These are phyloP conservation scores for Gastracanthus pulcherrimus DNA, from an alignment of 2,888 invertebrate species.

Conservation along the genomic window DNA sequence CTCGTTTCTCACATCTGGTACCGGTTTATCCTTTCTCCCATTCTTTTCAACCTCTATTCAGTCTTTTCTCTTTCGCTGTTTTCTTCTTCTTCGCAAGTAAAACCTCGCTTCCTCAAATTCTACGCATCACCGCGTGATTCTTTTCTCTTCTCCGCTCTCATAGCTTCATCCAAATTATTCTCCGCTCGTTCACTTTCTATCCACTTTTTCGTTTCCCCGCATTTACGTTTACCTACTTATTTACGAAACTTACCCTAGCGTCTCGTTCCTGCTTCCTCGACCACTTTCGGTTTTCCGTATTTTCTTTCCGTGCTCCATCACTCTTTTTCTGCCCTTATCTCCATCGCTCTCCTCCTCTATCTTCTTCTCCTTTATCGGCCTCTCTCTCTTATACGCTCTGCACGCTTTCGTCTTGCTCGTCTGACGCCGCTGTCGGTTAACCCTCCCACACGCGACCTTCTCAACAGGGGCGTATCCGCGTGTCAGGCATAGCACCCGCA, in stretches of 20 bases:
- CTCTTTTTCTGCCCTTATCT: background rate
- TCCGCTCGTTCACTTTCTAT: too few relatives aligned
- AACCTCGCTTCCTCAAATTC: too few relatives aligned
- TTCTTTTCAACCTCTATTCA: too few relatives aligned
- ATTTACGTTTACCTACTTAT: too few relatives aligned
- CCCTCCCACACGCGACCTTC: background rate
- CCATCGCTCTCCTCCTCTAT: too few relatives aligned
- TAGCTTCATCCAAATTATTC: background rate
- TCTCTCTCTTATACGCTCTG: background rate
- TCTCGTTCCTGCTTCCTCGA: too few relatives aligned
- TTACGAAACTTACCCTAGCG: too few relatives aligned
- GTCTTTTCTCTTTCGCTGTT: too few relatives aligned
- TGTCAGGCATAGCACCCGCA: background rate
- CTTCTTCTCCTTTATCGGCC: background rate
- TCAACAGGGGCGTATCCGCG: background rate
- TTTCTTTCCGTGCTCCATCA: background rate
- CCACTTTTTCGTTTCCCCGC: background rate
- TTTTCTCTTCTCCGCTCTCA: background rate
- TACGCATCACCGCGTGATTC: too few relatives aligned
- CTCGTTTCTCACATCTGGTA: too few relatives aligned
- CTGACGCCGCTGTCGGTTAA: background rate
- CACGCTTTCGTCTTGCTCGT: background rate
- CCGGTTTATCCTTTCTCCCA: too few relatives aligned
- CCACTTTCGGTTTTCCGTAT: too few relatives aligned
- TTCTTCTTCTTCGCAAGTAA: background rate